phyloP scores from a whole-genome alignment of 2,113 vertebrate genomes.

The Gymnarchus niloticus region DNA sequence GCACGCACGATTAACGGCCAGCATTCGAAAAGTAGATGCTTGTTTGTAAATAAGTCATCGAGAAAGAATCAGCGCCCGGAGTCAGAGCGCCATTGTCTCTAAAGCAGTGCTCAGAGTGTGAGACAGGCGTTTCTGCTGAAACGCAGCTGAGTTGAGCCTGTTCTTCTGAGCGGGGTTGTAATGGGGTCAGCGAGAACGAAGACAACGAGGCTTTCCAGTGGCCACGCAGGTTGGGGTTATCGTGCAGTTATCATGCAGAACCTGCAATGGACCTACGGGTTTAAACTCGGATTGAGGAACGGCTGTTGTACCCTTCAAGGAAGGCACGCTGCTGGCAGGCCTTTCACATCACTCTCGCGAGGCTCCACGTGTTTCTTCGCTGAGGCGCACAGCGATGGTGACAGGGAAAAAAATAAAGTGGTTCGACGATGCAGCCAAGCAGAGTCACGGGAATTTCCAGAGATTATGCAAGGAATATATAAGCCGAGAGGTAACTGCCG shows the following conservation, averaged over 20 bases:
- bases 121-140: neutral
- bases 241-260: neutral
- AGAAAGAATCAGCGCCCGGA: neutral
- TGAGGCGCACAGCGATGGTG: neutral
- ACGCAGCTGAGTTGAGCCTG: neutral
- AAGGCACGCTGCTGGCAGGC: neutral
- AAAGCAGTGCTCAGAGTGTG: neutral
- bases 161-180: neutral
- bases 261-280: neutral
- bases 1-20: neutral
- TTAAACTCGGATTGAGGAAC: neutral
- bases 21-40: neutral
- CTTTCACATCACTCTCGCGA: neutral
- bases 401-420: neutral
- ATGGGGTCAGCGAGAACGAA: neutral
- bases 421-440: neutral
- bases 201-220: neutral
- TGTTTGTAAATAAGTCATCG: neutral
- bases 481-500: neutral
- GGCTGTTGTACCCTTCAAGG: no score
- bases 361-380: neutral
- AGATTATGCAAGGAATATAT: neutral
- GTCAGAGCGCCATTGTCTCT: neutral
- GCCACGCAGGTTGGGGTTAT: neutral
- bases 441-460: neutral